Evolutionary conservation across 2,113 vertebrate species (phyloP), one percentile per base, ranked within the genome.

Genomic region (Axis porcinus): DNA sequence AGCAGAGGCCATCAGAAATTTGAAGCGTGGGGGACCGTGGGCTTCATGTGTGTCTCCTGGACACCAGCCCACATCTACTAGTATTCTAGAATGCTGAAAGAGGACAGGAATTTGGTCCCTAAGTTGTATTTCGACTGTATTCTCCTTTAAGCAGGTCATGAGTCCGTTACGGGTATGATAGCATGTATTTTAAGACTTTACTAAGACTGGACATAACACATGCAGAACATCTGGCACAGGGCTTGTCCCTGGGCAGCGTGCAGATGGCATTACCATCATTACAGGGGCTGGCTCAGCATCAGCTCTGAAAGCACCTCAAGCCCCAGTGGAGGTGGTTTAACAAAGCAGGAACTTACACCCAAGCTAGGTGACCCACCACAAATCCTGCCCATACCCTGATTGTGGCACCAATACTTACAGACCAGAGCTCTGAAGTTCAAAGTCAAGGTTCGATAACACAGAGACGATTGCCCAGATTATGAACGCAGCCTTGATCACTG

Each of bases 21-120:
- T 13, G 13, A 25, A 23, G 52, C 1, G 0, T 19, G 14, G 11
- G 76, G 15, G n/a, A 27, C 9, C 3, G 2, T 4, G 9, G 33
- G 27, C 2, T 47, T 27, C 13, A 5, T 11, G 16, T 15, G 45
- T 10, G n/a, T 33, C 16, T 27, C 33, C 23, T 45, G 2, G 50
- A 50, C 16, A 12, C 47, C 5, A 47, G 55, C 14, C 30, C 36
- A 55, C 12, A 23, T 28, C 10, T 36, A 11, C 7, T 33, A 27
- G 28, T 70, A 19, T 47, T n/a, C 36, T 17, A 45, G 25, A 52
- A 62, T 14, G 3, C 1, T n/a, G 36, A 91, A 30, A 81, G 11
- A 79, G 15, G 40, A 30, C 15, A 85, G 45, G 9, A 21, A 33
- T 74, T 40, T 13, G 36, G 14, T 19, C 33, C 21, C 54, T 27